Percentiles rank a stretch among this genome's conserved stretches.
Conservation (phyloP, 2,113 vertebrate genomes). For the Erpornis zantholeuca region DNA sequence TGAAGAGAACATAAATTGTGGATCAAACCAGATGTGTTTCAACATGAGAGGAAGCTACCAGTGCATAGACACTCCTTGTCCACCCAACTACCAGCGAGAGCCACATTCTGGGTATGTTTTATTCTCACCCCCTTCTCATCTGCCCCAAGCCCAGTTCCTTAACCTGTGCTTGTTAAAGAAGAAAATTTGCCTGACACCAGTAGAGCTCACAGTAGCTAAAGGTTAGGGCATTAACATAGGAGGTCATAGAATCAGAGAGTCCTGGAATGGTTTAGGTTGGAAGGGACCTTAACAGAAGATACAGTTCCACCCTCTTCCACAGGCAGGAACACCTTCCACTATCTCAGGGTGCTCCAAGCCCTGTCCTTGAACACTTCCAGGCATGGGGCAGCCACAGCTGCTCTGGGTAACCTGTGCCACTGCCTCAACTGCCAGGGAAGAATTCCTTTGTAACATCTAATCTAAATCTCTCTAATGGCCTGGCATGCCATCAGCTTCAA, state of each 20-base stretch:
- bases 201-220: neutral
- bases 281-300: neutral
- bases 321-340: neutral
- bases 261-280: neutral
- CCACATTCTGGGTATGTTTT: slow-evolving; percentile 82
- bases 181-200: neutral
- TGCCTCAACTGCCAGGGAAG: neutral
- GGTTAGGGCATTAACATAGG: neutral
- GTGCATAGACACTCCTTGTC: slow-evolving; percentile 95
- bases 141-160: neutral
- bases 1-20: slow-evolving; percentile 88
- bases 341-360: neutral
- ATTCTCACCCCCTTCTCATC: neutral
- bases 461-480: neutral
- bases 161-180: neutral
- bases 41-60: slow-evolving; percentile 94
- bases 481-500: neutral
- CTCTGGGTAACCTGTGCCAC: neutral
- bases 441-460: neutral
- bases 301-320: neutral
- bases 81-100: slow-evolving; percentile 89
- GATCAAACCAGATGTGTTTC: slow-evolving; percentile 92
- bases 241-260: neutral
- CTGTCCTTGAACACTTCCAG: neutral
- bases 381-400: neutral